phyloP scores from a whole-genome alignment of 1,140 invertebrate genomes.

The Choristoneura fumiferana region DNA sequence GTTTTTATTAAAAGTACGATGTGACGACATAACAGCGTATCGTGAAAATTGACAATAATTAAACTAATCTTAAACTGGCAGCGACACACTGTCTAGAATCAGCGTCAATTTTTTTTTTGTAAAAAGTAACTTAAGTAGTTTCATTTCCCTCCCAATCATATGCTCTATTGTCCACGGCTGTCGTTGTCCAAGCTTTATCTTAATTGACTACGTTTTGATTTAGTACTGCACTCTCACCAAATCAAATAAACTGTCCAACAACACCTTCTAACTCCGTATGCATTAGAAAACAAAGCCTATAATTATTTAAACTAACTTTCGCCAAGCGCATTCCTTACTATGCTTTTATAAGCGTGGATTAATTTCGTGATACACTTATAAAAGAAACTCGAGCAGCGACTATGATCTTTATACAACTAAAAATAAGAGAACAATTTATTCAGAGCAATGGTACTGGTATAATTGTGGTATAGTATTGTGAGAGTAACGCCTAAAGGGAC shows the following conservation, averaged over 20 bases:
- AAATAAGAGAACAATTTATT: neutral
- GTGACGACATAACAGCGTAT: no score
- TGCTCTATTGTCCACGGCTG: slow-evolving; percentile 66
- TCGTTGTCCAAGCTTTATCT: slow-evolving; percentile 69
- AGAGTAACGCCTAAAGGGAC: slow-evolving; percentile 58
- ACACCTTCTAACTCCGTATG: neutral
- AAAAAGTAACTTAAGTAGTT: neutral
- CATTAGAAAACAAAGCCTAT: slow-evolving; percentile 1
- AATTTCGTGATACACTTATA: neutral
- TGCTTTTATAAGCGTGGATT: slow-evolving; percentile 14
- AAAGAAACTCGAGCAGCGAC: neutral
- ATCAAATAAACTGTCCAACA: slow-evolving; percentile 19
- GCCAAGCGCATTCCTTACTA: slow-evolving; percentile 29
- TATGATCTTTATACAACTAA: neutral
- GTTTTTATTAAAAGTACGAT: no score
- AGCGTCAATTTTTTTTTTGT: no score
- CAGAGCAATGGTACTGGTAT: slow-evolving; percentile 24
- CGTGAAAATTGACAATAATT: no score
- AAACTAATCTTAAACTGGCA: no score
- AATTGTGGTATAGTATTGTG: slow-evolving; percentile 40
- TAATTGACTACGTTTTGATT: slow-evolving; percentile 76
- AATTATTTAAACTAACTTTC: neutral
- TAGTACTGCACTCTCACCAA: slow-evolving; percentile 49
- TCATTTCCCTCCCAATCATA: slow-evolving; percentile 41
- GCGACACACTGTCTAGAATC: no score